Conservation (phyloP, 2,888 invertebrate species). For the Eupeodes luniger region DNA sequence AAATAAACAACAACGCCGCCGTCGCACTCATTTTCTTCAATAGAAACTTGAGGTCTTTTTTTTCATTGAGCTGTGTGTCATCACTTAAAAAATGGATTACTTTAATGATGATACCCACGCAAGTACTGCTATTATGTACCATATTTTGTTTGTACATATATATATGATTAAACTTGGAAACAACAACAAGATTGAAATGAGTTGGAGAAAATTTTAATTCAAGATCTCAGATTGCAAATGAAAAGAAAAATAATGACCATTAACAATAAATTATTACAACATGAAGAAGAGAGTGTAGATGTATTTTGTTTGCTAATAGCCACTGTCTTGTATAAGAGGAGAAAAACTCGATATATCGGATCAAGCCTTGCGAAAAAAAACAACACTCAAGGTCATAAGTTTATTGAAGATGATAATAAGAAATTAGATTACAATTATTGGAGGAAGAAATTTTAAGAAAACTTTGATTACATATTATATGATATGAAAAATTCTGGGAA, state of each 20-base stretch:
- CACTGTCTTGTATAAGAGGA: background rate
- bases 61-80: conserved; percentile 45
- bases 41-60: conserved; percentile 19
- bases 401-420: too few species aligned
- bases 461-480: too few species aligned
- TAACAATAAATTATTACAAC: background rate
- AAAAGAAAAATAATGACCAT: background rate
- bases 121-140: conserved; percentile 5
- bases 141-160: conserved; percentile 14
- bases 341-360: background rate
- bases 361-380: too few species aligned
- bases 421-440: too few species aligned
- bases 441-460: too few species aligned
- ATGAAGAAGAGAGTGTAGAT: background rate
- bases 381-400: too few species aligned
- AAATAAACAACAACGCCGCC: background rate
- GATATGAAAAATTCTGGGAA: too few species aligned
- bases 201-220: background rate
- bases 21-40: conserved; percentile 28
- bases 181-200: background rate
- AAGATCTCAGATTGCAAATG: background rate
- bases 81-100: conserved; percentile 28
- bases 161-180: conserved; percentile 14
- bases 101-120: conserved; percentile 33
- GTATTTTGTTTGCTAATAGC: background rate